Evolutionary conservation across 1,140 invertebrate genomes (phyloP), one percentile per base, ranked within the genome.

Genomic region (Stegodyphus mimosarum): DNA sequence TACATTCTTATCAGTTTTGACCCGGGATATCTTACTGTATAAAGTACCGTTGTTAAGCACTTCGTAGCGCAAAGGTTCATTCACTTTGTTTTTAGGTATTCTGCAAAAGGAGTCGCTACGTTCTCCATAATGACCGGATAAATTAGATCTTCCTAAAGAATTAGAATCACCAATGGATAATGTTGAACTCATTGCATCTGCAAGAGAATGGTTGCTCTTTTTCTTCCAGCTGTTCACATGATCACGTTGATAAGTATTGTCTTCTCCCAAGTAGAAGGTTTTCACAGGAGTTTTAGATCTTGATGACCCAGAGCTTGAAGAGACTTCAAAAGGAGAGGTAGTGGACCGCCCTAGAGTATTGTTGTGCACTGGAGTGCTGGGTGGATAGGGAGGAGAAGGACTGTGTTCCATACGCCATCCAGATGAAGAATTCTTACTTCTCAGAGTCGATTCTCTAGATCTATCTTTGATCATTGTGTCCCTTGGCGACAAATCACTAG

Each of bases 231-330:
- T 75, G 51, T 18, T 63, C 17, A 7, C 33, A n/a, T 64, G 63
- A 51, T 83, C 71, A 51, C 72, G 64, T 51, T 86, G 75, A 66
- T 87, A 87, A 9, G 78, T 83, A 60, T 77, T 83, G 52, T 87
- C 86, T 49, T 87, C 74, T 0, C 86, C 86, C 5, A 87, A 49
- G 64, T 74, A 87, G 55, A 76, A 87, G 0, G 86, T 87, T 52
- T 87, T 87, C 5, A 84, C 77, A 9, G 86, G 86, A 6, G 86
- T 78, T 17, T 84, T 83, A 9, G 86, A 87, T 7, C 78, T 81
- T 6, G 86, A 87, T 1, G 79, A 86, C 1, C 83, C 83, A 17
- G 83, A 86, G 18, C 83, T 86, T 10, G 83, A 86, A 15, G 83
- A 86, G 13, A 86, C 83, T 53, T 86, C 83, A 51, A 86, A 86